Evolutionary conservation across 35 echinoderm and acorn worm genomes (phyloP).

Genomic region (Ptychodera flava): DNA sequence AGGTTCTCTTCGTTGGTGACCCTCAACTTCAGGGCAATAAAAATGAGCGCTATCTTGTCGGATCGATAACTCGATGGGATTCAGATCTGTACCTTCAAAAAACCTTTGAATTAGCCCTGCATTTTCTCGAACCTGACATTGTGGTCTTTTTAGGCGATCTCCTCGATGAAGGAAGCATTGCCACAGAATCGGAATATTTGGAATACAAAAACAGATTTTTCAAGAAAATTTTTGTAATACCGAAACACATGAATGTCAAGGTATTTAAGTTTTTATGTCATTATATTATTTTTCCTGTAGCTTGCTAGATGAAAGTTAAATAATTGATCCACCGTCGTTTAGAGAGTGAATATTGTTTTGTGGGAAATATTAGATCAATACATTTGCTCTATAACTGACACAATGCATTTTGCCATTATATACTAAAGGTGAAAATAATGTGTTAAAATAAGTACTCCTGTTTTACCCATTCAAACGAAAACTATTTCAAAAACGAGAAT

Average conservation of each 20-base stretch:
- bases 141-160: slow-evolving; percentile 55
- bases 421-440: too few species aligned
- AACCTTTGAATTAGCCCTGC: slow-evolving; percentile 37
- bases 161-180: slow-evolving; percentile 56
- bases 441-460: too few species aligned
- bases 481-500: too few species aligned
- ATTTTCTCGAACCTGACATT: slow-evolving; percentile 46
- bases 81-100: slow-evolving; percentile 34
- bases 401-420: too few species aligned
- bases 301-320: too few species aligned
- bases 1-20: slow-evolving; percentile 53
- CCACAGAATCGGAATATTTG: slow-evolving; percentile 37
- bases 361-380: too few species aligned
- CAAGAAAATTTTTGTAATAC: slow-evolving; percentile 44
- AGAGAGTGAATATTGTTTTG: too few species aligned
- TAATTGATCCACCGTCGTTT: too few species aligned
- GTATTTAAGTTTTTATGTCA: slow-evolving; percentile 30
- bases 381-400: too few species aligned
- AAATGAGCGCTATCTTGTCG: slow-evolving; percentile 22
- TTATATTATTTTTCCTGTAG: too few species aligned
- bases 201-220: slow-evolving; percentile 31
- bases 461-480: too few species aligned
- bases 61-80: slow-evolving; percentile 44
- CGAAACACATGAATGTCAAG: slow-evolving; percentile 25
- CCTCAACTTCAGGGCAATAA: slow-evolving; percentile 48